phyloP scores from a whole-genome alignment of 2,888 invertebrate genomes.

The Exocentrus adspersus region DNA sequence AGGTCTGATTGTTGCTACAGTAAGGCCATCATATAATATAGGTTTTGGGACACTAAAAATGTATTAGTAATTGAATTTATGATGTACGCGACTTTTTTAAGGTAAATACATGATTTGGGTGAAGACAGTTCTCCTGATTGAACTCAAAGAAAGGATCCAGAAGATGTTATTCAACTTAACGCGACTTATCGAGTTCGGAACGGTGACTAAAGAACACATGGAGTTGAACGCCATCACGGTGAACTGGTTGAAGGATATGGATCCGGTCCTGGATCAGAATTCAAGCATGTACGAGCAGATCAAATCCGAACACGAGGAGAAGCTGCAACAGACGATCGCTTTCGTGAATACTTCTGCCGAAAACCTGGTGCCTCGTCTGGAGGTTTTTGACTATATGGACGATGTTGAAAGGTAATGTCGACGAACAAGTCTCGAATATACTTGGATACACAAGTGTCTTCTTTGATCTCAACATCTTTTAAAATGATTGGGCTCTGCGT shows the following conservation, averaged over 20 bases:
- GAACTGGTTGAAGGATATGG: conserved; percentile 84
- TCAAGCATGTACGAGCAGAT: conserved; percentile 81
- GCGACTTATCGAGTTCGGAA: conserved; percentile 80
- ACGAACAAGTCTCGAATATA: no score
- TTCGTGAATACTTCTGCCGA: conserved; percentile 76
- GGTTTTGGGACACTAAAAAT: no score
- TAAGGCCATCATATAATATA: no score
- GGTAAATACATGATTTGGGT: conserved; percentile 78
- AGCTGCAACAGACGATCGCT: conserved; percentile 74
- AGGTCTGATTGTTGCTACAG: no score
- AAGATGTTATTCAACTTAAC: conserved; percentile 73
- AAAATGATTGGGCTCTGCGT: no score
- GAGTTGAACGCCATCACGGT: conserved; percentile 83
- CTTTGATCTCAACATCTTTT: no score
- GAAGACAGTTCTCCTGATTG: conserved; percentile 75
- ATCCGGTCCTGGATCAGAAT: conserved; percentile 83
- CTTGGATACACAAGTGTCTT: no score
- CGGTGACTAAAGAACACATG: conserved; percentile 79
- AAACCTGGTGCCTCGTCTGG: conserved; percentile 72
- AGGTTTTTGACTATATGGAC: conserved; percentile 85
- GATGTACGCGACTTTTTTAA: conserved; percentile 3
- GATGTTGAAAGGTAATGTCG: conserved; percentile 73
- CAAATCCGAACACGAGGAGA: conserved; percentile 87
- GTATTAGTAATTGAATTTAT: no score
- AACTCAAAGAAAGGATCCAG: conserved; percentile 76